Conservation (phyloP, 2,113 vertebrate species). For the Ammodytes marinus region DNA sequence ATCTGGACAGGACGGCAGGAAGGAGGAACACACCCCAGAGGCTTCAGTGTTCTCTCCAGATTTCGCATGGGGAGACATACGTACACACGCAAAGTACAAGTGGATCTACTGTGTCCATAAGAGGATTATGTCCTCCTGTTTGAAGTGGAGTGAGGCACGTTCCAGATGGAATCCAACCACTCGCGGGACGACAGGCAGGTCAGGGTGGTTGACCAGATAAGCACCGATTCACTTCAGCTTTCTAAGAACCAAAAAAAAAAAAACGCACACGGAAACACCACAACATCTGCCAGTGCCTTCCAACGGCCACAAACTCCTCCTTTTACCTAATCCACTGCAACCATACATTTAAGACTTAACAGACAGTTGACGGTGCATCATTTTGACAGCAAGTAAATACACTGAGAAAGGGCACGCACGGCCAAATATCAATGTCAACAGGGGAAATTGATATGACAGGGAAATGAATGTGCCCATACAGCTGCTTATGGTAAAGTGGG, state of each 20-base stretch:
- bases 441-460: conserved; percentile 25
- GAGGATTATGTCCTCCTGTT: conserved; percentile 79
- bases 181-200: conserved; percentile 44
- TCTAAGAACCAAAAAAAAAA: conserved; percentile 15
- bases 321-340: background rate
- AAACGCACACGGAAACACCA: background rate
- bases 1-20: conserved; percentile 73
- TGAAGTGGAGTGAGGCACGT: conserved; percentile 71
- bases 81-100: conserved; percentile 52
- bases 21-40: conserved; percentile 37
- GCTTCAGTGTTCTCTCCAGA: conserved; percentile 39
- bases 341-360: background rate
- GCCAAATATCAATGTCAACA: conserved; percentile 2
- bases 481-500: conserved; percentile 20
- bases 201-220: conserved; percentile 43
- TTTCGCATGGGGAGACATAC: conserved; percentile 35
- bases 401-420: background rate
- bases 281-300: conserved; percentile 22
- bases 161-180: conserved; percentile 77
- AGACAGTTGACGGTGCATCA: background rate
- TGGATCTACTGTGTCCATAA: conserved; percentile 73
- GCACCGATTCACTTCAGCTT: conserved; percentile 37
- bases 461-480: conserved; percentile 14
- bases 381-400: background rate
- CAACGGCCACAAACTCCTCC: background rate